Evolutionary conservation across 1,140 invertebrate genomes (phyloP).

Genomic region (Neodiprion lecontei): DNA sequence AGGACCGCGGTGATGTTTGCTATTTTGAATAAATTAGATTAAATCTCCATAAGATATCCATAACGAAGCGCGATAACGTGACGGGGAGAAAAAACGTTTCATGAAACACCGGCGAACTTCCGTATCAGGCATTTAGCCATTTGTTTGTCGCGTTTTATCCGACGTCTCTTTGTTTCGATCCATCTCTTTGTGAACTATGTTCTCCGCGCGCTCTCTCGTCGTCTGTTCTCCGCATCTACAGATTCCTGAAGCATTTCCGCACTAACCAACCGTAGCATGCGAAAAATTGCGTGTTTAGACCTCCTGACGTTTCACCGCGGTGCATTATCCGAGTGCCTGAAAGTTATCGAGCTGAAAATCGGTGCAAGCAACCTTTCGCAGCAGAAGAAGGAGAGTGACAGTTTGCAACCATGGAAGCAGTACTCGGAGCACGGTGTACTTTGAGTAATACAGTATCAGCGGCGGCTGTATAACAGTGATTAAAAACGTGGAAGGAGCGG

Average conservation of each 20-base stretch:
- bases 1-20: neutral
- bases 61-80: neutral
- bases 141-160: neutral
- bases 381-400: neutral
- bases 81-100: neutral
- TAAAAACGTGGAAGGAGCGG: no score
- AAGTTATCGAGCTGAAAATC: neutral
- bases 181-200: neutral
- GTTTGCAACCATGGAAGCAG: neutral
- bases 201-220: no score
- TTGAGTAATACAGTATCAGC: no score
- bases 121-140: neutral
- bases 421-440: no score
- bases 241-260: no score
- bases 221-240: no score
- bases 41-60: constrained; percentile 3
- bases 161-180: neutral
- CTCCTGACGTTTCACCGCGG: neutral
- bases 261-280: no score
- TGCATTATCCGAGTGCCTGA: neutral
- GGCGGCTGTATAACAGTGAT: no score
- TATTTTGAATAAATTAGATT: constrained; percentile 8
- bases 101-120: neutral
- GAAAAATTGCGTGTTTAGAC: neutral
- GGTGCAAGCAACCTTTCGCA: neutral